Conservation (phyloP, 2,113 vertebrate genomes). For the zebrafish (Danio rerio) region DNA sequence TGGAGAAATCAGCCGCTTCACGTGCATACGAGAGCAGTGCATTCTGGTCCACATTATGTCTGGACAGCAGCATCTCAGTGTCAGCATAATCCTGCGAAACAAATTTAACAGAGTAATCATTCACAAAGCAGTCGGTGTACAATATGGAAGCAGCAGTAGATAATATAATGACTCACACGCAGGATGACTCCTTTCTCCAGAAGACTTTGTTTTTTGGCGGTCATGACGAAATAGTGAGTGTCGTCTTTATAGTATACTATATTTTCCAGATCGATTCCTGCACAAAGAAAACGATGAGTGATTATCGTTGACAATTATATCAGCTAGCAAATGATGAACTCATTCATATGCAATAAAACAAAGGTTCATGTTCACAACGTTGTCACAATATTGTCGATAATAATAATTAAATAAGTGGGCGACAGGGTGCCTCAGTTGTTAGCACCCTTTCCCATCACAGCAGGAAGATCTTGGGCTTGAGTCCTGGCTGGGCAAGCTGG, state of each 20-base stretch:
- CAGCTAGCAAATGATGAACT: background rate
- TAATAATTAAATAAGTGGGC: too few relatives aligned
- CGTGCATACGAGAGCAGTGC: constrained; percentile 88
- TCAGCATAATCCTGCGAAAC: constrained; percentile 85
- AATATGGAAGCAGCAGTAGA: background rate
- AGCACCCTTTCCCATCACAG: too few relatives aligned
- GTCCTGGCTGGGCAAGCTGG: too few relatives aligned
- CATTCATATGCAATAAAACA: background rate
- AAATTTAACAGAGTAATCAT: background rate
- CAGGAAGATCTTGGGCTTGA: too few relatives aligned
- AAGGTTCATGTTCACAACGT: too few relatives aligned
- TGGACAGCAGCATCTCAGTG: constrained; percentile 88
- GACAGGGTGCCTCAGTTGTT: too few relatives aligned
- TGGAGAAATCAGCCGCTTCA: constrained; percentile 92
- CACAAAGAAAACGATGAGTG: background rate
- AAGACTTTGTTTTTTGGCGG: constrained; percentile 96
- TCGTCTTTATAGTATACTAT: constrained; percentile 99
- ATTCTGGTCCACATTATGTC: constrained; percentile 90
- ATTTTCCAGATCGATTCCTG: constrained; percentile 96
- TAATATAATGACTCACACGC: constrained; percentile 76
- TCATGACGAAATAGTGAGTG: constrained; percentile 99
- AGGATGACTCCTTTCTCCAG: constrained; percentile 94
- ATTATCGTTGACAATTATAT: background rate
- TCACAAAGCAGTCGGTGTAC: background rate
- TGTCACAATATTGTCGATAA: too few relatives aligned